phyloP scores from a whole-genome alignment of 2,113 vertebrate species.

The Solea solea region DNA sequence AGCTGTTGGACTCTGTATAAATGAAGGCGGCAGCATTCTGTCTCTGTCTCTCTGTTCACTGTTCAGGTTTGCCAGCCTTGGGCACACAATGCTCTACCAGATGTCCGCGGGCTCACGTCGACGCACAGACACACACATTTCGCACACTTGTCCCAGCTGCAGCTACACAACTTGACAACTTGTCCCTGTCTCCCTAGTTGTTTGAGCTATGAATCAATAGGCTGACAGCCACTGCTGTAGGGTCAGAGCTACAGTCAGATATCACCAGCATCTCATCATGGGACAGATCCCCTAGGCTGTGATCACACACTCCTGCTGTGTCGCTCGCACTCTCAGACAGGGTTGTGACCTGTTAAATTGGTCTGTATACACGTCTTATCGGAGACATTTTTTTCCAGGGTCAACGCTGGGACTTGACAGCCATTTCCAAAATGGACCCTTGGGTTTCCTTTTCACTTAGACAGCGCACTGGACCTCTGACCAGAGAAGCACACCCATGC shows the following conservation, averaged over 20 bases:
- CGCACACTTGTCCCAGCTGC: slow-evolving; percentile 31
- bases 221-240: slow-evolving; percentile 60
- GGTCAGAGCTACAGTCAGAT: slow-evolving; percentile 58
- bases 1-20: slow-evolving; percentile 68
- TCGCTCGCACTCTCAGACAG: slow-evolving; percentile 63
- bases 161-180: slow-evolving; percentile 34
- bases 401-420: slow-evolving; percentile 53
- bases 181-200: slow-evolving; percentile 53
- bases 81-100: slow-evolving; percentile 32
- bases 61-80: slow-evolving; percentile 21
- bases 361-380: slow-evolving; percentile 60
- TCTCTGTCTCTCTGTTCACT: slow-evolving; percentile 33
- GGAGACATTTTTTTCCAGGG: slow-evolving; percentile 57
- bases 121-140: slow-evolving; percentile 6
- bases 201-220: slow-evolving; percentile 67
- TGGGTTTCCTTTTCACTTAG: slow-evolving; percentile 45
- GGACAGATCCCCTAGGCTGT: slow-evolving; percentile 64
- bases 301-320: slow-evolving; percentile 63
- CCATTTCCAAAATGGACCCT: slow-evolving; percentile 62
- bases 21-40: slow-evolving; percentile 30
- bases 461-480: slow-evolving; percentile 45
- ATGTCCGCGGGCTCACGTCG: slow-evolving; percentile 12
- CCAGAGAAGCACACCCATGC: slow-evolving; percentile 24
- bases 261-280: slow-evolving; percentile 65
- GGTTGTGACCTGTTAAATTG: slow-evolving; percentile 73